Conservation (phyloP, 2,113 vertebrate species). For the Sorex fumeus region DNA sequence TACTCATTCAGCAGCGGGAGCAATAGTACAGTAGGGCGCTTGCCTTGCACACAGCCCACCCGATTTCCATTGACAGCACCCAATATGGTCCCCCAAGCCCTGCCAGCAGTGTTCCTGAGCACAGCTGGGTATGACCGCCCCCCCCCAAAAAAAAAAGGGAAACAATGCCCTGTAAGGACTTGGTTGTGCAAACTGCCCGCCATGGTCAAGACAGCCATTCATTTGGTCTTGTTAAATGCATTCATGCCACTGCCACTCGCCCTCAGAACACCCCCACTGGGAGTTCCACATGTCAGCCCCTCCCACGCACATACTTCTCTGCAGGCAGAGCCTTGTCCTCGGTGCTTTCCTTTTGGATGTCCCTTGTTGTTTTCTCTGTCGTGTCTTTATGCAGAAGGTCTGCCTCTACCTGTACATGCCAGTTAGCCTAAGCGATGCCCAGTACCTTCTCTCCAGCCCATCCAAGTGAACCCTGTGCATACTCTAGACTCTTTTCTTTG, state of each 20-base stretch:
- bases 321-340: background rate
- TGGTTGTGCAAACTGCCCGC: background rate
- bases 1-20: background rate
- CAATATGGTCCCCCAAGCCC: no score
- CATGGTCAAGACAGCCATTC: background rate
- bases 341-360: background rate
- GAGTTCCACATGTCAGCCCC: background rate
- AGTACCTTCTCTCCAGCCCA: background rate
- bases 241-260: background rate
- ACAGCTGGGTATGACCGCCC: background rate
- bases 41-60: no score
- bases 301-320: rapidly evolving
- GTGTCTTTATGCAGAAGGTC: background rate
- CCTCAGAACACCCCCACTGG: background rate
- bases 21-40: background rate
- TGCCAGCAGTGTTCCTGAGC: background rate
- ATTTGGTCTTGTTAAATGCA: background rate
- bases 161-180: background rate
- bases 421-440: background rate
- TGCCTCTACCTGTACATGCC: background rate
- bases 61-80: no score
- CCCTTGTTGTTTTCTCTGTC: background rate
- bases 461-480: background rate
- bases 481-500: background rate
- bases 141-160: no score